These are phyloP conservation scores for Camptogramma bilineatum DNA, from an alignment of 2,888 invertebrate species.

Conservation along the genomic window DNA sequence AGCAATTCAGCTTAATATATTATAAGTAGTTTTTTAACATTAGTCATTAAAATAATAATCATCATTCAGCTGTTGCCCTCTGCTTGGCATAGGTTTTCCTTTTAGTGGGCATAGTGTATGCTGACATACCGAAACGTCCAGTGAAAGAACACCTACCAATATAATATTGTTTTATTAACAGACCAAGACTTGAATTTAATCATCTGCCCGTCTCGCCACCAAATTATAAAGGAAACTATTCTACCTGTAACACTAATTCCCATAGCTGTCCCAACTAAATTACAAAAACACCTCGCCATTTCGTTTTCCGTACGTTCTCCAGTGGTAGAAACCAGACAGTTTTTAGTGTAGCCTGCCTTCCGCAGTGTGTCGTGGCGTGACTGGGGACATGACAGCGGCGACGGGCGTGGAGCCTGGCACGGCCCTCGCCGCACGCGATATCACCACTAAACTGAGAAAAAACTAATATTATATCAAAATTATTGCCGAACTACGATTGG, in stretches of 20 bases:
- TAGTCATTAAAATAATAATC: too few relatives aligned
- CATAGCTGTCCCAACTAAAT: slow-evolving; percentile 10
- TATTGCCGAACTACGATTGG: slow-evolving; percentile 44
- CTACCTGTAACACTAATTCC: neutral
- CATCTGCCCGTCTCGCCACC: neutral
- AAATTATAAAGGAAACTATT: neutral
- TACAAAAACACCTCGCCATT: slow-evolving; percentile 23
- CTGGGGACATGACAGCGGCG: slow-evolving; percentile 74
- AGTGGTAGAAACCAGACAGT: slow-evolving; percentile 27
- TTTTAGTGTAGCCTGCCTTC: slow-evolving; percentile 28
- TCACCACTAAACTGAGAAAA: slow-evolving; percentile 63
- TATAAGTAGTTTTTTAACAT: too few relatives aligned
- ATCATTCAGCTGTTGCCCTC: too few relatives aligned
- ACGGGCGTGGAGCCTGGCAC: slow-evolving; percentile 71
- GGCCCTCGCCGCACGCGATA: slow-evolving; percentile 73
- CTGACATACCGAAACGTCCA: too few relatives aligned
- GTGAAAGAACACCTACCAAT: too few relatives aligned
- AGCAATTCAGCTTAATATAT: too few relatives aligned
- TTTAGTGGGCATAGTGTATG: too few relatives aligned
- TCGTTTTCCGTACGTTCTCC: slow-evolving; percentile 13
- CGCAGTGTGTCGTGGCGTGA: slow-evolving; percentile 63
- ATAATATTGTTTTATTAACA: too few relatives aligned
- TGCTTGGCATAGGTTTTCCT: too few relatives aligned
- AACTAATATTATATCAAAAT: slow-evolving; percentile 55
- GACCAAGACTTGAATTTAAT: neutral